A percentile compares a stretch with the other conserved stretches of the same genome.
These are phyloP conservation scores for Drosophila heteroneura DNA, from an alignment of 2,888 invertebrate species.

Conservation along the genomic window DNA sequence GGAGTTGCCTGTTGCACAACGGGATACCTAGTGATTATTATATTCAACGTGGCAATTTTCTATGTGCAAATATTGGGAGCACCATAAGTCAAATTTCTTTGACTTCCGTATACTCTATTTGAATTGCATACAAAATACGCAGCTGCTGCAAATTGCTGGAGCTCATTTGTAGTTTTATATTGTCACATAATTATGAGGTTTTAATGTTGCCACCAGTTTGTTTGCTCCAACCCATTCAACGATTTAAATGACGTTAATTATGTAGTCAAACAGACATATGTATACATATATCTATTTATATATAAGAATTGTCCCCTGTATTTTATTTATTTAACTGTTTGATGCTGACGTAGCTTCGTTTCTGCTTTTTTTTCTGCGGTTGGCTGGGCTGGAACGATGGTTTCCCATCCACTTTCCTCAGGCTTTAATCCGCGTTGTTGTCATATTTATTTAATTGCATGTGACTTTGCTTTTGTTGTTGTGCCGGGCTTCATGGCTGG, in stretches of 20 bases:
- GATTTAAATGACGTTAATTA: slow-evolving; percentile 63
- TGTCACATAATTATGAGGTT: background rate
- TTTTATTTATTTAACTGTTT: slow-evolving; percentile 50
- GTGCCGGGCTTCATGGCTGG: slow-evolving; percentile 38
- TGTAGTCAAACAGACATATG: slow-evolving; percentile 55
- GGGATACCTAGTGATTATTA: slow-evolving; percentile 19
- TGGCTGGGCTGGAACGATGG: slow-evolving; percentile 21
- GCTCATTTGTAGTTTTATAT: background rate
- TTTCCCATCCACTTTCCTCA: background rate
- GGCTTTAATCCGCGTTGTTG: slow-evolving; percentile 37
- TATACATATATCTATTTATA: slow-evolving; percentile 4
- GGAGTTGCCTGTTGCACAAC: slow-evolving; percentile 14
- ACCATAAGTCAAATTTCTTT: background rate
- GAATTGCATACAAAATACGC: background rate
- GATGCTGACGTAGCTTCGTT: slow-evolving; percentile 21
- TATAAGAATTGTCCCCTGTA: slow-evolving; percentile 20
- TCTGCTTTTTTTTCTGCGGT: slow-evolving; percentile 24
- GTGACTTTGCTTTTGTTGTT: slow-evolving; percentile 67
- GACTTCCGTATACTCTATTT: background rate
- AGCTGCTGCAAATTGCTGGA: background rate
- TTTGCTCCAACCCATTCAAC: slow-evolving; percentile 1
- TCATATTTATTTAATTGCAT: slow-evolving; percentile 80
- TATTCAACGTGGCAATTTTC: slow-evolving; percentile 7
- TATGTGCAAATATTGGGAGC: background rate
- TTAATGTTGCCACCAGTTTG: slow-evolving; percentile 1